A percentile compares a stretch with the other conserved stretches of the same genome.
phyloP scores from a whole-genome alignment of 92 coral and sea anemone species.

The Zoanthus gigantus region DNA sequence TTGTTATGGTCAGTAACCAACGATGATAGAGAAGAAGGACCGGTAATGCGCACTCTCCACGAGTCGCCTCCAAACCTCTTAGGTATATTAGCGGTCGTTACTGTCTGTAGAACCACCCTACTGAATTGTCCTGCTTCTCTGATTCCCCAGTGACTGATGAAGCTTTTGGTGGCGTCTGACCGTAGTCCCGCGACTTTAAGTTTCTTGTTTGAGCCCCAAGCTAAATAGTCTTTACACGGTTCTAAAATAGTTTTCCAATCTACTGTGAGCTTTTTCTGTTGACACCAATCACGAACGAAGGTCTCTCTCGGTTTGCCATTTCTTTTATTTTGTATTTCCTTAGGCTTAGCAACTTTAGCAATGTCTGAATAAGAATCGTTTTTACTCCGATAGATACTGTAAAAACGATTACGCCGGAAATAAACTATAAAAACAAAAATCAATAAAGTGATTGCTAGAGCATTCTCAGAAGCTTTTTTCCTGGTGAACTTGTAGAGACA shows the following conservation, averaged over 20 bases:
- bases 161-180: constrained; percentile 76
- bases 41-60: constrained; percentile 81
- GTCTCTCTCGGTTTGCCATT: not conserved
- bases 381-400: no score
- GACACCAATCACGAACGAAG: constrained; percentile 75
- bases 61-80: constrained; percentile 89
- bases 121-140: constrained; percentile 90
- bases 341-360: not conserved
- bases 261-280: constrained; percentile 60
- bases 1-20: constrained; percentile 88
- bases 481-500: not conserved
- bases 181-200: constrained; percentile 63
- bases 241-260: constrained; percentile 72
- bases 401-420: not conserved
- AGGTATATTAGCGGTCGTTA: constrained; percentile 64
- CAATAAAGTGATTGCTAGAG: not conserved
- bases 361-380: not conserved
- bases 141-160: constrained; percentile 70
- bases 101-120: constrained; percentile 77
- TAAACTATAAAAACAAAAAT: not conserved
- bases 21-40: constrained; percentile 84
- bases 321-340: not conserved
- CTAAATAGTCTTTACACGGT: constrained; percentile 65
- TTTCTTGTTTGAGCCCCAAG: constrained; percentile 49
- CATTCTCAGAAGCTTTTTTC: not conserved